phyloP scores from a whole-genome alignment of 2,888 invertebrate genomes.

The Machimus atricapillus region DNA sequence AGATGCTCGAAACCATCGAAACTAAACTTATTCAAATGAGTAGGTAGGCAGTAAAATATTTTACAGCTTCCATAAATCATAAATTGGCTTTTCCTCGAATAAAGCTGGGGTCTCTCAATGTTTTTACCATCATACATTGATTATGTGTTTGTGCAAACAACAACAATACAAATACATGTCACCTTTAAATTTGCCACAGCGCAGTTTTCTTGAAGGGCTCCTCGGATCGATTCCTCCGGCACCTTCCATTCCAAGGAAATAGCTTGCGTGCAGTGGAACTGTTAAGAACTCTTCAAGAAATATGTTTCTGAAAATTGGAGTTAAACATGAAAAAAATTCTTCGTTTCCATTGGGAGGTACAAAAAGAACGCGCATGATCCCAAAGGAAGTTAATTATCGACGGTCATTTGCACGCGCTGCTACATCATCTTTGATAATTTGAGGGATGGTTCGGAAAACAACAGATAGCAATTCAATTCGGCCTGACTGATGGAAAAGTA shows the following conservation, averaged over 20 bases:
- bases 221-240: neutral
- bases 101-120: neutral
- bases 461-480: neutral
- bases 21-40: neutral
- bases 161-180: neutral
- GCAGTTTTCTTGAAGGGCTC: neutral
- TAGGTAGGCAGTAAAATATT: neutral
- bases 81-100: neutral
- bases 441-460: neutral
- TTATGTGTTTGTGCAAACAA: neutral
- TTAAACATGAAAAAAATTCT: neutral
- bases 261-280: neutral
- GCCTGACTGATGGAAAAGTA: neutral
- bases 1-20: neutral
- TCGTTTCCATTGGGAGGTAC: neutral
- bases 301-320: neutral
- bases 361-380: neutral
- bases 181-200: neutral
- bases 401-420: conserved; percentile 2
- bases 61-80: neutral
- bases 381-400: conserved; percentile 1
- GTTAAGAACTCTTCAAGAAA: neutral
- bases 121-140: neutral
- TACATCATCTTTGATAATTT: neutral
- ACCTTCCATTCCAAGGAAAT: neutral